Base-by-base conservation (phyloP, 2,888 invertebrate genomes). In the Vandiemenella viatica region DNA sequence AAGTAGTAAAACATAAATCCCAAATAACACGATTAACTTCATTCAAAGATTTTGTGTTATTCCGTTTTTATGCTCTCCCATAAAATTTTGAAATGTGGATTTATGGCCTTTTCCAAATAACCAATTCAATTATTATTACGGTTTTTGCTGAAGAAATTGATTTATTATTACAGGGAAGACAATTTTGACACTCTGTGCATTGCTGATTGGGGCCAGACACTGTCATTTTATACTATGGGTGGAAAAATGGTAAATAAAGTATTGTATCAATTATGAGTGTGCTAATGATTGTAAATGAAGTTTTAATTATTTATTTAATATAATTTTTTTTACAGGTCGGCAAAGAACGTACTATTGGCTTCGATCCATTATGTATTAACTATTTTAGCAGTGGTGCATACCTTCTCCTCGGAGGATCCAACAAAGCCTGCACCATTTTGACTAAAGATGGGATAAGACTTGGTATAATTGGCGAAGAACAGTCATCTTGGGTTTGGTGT, bases 161-260 rank as follows among this genome's bases (percentile, higher is more conserved):
- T 32, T 49, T 7, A 20, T 49, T 10, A 37, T 59, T 57, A 22
- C 52, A 71, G 67, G 64, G 75, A 58, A 45, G 73, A 75, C 45
- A 70, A 70, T 45, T 64, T 64, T 16, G 85, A 83, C 61, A 72
- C 81, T 17, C 69, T 98, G 32, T 83, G 92, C 52, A 79, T 97
- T 1, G 85, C 85, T 0, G 96, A 97, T 67, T 97, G 96, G 96
- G 80, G 80, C 58, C 91, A 92, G 62, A 82, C 78, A 1, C 66
- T 97, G 17, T 84, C 91, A 0, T 95, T 96, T 67, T 93, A 92
- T 63, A 85, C 86, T 43, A 66, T 86, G 5, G 79, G 80, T 56
- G 96, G 95, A 1, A 88, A 88, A 71, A 76, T 82, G 66, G 76
- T 91, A 43, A 49, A 55, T 46, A 48, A 37, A 5, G 8, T 41